Evolutionary conservation across 2,888 invertebrate species (phyloP).

Genomic region (Ectropis crepuscularia): DNA sequence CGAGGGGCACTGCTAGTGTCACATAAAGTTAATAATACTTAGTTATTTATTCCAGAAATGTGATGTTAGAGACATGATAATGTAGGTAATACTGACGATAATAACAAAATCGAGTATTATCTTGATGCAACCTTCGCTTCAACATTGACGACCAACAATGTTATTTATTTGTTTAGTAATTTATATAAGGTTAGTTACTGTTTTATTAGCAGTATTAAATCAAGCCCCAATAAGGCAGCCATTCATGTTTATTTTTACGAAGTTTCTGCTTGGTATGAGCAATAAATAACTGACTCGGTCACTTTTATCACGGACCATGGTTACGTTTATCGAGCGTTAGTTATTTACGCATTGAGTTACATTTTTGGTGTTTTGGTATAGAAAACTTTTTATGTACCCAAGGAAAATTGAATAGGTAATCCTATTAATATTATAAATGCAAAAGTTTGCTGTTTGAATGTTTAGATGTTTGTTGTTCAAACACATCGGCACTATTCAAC

Average conservation of each 20-base stretch:
- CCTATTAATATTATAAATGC: no score
- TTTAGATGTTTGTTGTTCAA: no score
- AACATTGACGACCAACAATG: conserved; percentile 79
- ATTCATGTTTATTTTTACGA: conserved; percentile 85
- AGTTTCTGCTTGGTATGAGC: conserved; percentile 81
- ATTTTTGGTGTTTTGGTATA: no score
- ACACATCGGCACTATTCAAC: no score
- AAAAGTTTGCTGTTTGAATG: no score
- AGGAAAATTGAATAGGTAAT: no score
- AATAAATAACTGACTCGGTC: conserved; percentile 83
- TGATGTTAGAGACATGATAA: no score
- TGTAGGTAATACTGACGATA: no score
- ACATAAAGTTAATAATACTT: no score
- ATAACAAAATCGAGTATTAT: conserved; percentile 16
- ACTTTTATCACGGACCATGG: conserved; percentile 81
- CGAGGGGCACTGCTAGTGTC: no score
- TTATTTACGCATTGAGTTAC: conserved; percentile 26
- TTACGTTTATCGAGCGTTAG: conserved; percentile 71
- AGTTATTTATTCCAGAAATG: no score
- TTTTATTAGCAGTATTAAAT: conserved; percentile 84
- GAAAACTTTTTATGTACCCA: no score
- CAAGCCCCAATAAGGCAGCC: conserved; percentile 84
- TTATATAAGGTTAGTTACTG: conserved; percentile 85
- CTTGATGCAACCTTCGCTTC: conserved; percentile 62
- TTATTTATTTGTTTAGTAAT: conserved; percentile 85